phyloP scores from a whole-genome alignment of 2,888 invertebrate species.

The Conus canariensis region DNA sequence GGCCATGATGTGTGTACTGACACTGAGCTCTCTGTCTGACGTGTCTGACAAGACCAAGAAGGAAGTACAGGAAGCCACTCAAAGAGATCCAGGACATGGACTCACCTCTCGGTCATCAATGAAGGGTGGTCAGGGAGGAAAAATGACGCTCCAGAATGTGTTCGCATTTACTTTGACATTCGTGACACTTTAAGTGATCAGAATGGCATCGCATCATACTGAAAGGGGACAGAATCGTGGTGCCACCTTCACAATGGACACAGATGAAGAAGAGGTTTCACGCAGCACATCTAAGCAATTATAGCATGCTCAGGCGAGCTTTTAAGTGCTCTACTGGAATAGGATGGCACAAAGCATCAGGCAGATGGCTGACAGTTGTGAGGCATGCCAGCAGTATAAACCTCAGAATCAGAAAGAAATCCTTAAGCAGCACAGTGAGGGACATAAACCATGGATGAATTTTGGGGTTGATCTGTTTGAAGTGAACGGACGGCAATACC shows the following conservation, averaged over 20 bases:
- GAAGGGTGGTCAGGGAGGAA: background rate
- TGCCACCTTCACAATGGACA: conserved; percentile 26
- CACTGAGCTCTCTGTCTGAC: conserved; percentile 3
- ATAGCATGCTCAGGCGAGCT: conserved; percentile 46
- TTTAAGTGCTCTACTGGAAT: conserved; percentile 41
- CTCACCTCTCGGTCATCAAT: background rate
- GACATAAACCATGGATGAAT: conserved; percentile 40
- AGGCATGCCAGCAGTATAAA: background rate
- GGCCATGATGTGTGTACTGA: background rate
- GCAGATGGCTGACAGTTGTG: conserved; percentile 26
- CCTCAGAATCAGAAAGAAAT: conserved; percentile 29
- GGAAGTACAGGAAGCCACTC: background rate
- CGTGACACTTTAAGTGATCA: conserved; percentile 19
- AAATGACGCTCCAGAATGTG: conserved; percentile 14
- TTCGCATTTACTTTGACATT: background rate
- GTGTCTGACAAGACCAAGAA: background rate
- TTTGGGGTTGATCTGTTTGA: conserved; percentile 40
- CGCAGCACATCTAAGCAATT: conserved; percentile 43
- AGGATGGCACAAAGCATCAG: conserved; percentile 28
- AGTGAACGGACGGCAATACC: conserved; percentile 29
- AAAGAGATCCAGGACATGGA: background rate
- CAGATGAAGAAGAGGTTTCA: conserved; percentile 46
- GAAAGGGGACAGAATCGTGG: conserved; percentile 45
- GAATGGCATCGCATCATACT: conserved; percentile 39
- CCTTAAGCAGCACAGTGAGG: conserved; percentile 27